phyloP scores from a whole-genome alignment of 2,888 invertebrate genomes.

The Diarsia rubi region DNA sequence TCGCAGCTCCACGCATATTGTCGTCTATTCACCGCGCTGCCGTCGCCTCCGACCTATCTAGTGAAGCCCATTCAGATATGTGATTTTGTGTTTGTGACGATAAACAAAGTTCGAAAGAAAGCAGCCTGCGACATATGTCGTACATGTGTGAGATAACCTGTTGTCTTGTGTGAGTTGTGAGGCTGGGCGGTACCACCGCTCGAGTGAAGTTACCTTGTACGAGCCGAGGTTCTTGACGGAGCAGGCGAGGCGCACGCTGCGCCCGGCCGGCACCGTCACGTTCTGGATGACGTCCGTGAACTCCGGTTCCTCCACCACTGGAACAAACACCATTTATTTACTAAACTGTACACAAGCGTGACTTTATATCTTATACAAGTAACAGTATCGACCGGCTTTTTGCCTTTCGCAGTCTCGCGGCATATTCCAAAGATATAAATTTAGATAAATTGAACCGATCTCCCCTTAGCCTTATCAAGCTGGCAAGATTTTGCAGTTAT shows the following conservation, averaged over 20 bases:
- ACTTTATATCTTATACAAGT: conserved; percentile 10
- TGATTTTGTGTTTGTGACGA: conserved; percentile 57
- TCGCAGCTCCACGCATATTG: conserved; percentile 85
- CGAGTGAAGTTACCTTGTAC: conserved; percentile 94
- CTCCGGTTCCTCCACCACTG: conserved; percentile 96
- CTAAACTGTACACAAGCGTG: conserved; percentile 17
- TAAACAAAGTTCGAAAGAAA: conserved; percentile 53
- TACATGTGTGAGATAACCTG: conserved; percentile 30
- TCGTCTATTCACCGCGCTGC: conserved; percentile 75
- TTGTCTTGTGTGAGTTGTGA: conserved; percentile 21
- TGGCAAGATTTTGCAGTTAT: conserved; percentile 83
- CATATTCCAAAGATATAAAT: conserved; percentile 76
- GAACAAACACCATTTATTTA: conserved; percentile 82
- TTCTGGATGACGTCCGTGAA: conserved; percentile 97
- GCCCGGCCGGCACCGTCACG: conserved; percentile 97
- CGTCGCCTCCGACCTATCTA: conserved; percentile 68
- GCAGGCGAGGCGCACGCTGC: conserved; percentile 97
- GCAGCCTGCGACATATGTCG: conserved; percentile 13
- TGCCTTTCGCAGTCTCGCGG: conserved; percentile 43
- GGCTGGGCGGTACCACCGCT: background rate
- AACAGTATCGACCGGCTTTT: conserved; percentile 38
- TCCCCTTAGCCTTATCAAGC: conserved; percentile 78
- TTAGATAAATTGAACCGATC: conserved; percentile 81
- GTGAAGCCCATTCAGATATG: conserved; percentile 51
- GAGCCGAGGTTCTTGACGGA: conserved; percentile 97